Conservation (phyloP, 1,140 invertebrate genomes). For the Vollenhovia emeryi region DNA sequence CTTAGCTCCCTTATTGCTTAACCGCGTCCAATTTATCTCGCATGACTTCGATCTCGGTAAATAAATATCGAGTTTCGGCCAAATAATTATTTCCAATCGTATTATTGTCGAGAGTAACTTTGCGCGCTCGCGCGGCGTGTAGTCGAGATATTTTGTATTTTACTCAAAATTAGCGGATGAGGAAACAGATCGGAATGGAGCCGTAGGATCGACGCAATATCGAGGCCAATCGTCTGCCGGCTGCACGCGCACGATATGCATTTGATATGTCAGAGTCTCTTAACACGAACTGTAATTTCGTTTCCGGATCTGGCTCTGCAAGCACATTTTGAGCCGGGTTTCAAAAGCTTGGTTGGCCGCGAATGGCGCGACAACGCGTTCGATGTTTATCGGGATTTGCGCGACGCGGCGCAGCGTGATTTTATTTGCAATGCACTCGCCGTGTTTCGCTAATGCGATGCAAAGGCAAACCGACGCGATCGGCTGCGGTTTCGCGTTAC, state of each 20-base stretch:
- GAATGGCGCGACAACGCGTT: not conserved
- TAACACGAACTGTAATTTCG: not conserved
- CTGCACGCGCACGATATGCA: not conserved
- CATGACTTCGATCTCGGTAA: not conserved
- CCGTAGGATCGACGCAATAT: not conserved
- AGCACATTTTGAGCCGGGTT: not conserved
- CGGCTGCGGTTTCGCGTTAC: not conserved
- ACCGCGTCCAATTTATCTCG: too few species aligned
- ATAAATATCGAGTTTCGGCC: not conserved
- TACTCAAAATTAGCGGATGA: not conserved
- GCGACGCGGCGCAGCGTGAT: not conserved
- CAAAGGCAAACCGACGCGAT: constrained; percentile 37
- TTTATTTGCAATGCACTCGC: constrained; percentile 1
- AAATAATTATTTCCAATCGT: not conserved
- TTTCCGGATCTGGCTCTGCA: not conserved
- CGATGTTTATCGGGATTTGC: constrained; percentile 21
- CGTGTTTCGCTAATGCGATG: constrained; percentile 16
- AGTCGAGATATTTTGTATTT: not conserved
- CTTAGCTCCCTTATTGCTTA: too few species aligned
- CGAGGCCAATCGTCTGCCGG: not conserved
- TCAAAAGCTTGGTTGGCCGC: not conserved
- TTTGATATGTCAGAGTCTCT: not conserved
- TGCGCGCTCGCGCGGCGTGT: too few species aligned
- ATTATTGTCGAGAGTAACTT: not conserved
- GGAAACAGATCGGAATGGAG: not conserved